A percentile compares a stretch with the other conserved stretches of the same genome.
phyloP scores from a whole-genome alignment of 2,797 vertebrate species.

The Rhabdomys pumilio region DNA sequence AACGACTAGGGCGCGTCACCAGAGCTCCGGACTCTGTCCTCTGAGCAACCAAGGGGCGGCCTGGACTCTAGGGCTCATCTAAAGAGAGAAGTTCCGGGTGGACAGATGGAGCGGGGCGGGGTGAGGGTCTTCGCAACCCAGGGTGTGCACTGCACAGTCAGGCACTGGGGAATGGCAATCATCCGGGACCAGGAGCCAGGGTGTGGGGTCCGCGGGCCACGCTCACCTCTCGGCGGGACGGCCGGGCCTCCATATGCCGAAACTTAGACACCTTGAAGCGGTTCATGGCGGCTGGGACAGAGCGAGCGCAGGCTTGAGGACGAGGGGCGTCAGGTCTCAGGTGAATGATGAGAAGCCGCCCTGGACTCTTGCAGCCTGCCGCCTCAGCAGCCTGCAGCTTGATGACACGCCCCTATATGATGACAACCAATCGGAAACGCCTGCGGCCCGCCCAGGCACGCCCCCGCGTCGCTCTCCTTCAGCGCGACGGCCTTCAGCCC shows the following conservation, averaged over 20 bases:
- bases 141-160: background rate
- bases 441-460: background rate
- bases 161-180: background rate
- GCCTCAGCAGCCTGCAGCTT: background rate
- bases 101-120: background rate
- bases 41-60: background rate
- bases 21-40: background rate
- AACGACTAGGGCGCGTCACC: background rate
- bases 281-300: conserved; percentile 90
- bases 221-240: conserved; percentile 95
- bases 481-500: background rate
- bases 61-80: background rate
- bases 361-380: background rate
- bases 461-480: background rate
- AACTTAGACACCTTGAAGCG: conserved; percentile 97
- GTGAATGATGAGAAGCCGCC: background rate
- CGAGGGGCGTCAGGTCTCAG: conserved; percentile 54
- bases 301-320: background rate
- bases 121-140: background rate
- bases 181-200: background rate
- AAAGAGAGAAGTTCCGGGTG: background rate
- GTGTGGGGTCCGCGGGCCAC: background rate
- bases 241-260: conserved; percentile 95
- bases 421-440: conserved; percentile 63
- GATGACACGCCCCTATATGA: conserved; percentile 38